These are phyloP conservation scores for Nibea coibor DNA, from an alignment of 2,113 vertebrate species.

Conservation along the genomic window DNA sequence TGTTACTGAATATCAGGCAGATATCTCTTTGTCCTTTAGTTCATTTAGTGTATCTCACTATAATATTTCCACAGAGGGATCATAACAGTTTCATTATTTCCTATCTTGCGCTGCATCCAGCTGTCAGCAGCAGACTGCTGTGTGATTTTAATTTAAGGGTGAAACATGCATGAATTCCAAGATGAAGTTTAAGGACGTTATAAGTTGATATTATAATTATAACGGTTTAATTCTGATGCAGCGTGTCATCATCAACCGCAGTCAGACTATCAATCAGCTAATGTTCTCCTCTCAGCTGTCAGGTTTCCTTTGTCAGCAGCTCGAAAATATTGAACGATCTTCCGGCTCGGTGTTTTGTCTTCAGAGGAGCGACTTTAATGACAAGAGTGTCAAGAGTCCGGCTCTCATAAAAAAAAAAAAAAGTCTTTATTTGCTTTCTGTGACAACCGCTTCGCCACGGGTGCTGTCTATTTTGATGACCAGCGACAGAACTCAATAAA, in stretches of 20 bases:
- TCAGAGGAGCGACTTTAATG: slow-evolving; percentile 33
- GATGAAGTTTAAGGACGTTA: neutral
- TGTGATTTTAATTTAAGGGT: neutral
- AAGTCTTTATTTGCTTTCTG: slow-evolving; percentile 51
- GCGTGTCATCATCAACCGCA: neutral
- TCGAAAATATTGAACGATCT: slow-evolving; percentile 16
- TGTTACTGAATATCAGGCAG: neutral
- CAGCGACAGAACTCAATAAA: slow-evolving; percentile 68
- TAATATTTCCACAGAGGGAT: slow-evolving; percentile 24
- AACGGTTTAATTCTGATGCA: slow-evolving; percentile 10
- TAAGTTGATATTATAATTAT: neutral
- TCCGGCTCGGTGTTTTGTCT: neutral
- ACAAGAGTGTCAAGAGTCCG: slow-evolving; percentile 37
- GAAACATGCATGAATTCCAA: neutral
- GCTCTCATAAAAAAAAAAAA: slow-evolving; percentile 8
- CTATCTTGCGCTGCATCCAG: neutral
- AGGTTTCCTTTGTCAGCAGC: slow-evolving; percentile 18
- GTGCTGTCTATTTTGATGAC: slow-evolving; percentile 48
- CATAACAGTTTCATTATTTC: neutral
- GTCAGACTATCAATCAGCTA: slow-evolving; percentile 9
- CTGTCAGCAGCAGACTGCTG: neutral
- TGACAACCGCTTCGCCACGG: slow-evolving; percentile 42
- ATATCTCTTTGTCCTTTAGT: neutral
- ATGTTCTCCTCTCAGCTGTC: slow-evolving; percentile 2
- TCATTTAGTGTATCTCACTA: neutral